Base-by-base conservation (phyloP, 2,113 vertebrate genomes). In the Thunnus maccoyii region DNA sequence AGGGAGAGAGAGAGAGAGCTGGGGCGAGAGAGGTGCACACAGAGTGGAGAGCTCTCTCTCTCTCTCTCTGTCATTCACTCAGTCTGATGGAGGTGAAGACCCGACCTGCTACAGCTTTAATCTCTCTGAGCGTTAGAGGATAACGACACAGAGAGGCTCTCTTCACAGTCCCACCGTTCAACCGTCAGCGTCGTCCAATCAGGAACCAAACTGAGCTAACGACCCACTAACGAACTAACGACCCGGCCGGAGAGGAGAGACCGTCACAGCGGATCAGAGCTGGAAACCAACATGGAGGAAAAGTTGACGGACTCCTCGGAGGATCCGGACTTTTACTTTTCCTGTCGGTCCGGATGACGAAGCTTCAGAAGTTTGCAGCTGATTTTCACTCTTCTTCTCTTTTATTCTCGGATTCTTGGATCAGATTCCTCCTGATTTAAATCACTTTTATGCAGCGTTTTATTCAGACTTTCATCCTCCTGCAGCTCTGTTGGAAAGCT, bases 51-150 rank as follows among this genome's bases (percentile, higher is more conserved):
- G 0, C 69, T 44, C 79, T 62, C 56, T 58, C 80, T 72, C 65
- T 64, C 69, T 58, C 75, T 27, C 7, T 44, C 69, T 20, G 18
- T 58, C 48, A 4, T 5, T 22, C 73, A 25, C 78, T 82, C 58
- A 10, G 13, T 41, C 58, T 80, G 71, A 78, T 79, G 73, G 79
- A 87, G 89, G 84, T 85, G 87, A 86, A 60, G 71, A 50, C 32
- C 9, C 18, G 63, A 82, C 80, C 51, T 75, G 71, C 48, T 18
- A 13, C 76, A 0, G 70, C 16, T 78, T 27, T 86, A 80, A 87
- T 89, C 87, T 46, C 3, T 0, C 56, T 1, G 41, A 72, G 52
- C 3, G 32, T 32, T 30, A 25, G 44, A 46, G 52, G 46, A n/a
- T n/a, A 46, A 64, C 15, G 10, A 22, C 0, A 47, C 8, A 10